A percentile compares a stretch with the other conserved stretches of the same genome.
Conservation (phyloP, 2,888 invertebrate species). For the Monochamus alternatus region DNA sequence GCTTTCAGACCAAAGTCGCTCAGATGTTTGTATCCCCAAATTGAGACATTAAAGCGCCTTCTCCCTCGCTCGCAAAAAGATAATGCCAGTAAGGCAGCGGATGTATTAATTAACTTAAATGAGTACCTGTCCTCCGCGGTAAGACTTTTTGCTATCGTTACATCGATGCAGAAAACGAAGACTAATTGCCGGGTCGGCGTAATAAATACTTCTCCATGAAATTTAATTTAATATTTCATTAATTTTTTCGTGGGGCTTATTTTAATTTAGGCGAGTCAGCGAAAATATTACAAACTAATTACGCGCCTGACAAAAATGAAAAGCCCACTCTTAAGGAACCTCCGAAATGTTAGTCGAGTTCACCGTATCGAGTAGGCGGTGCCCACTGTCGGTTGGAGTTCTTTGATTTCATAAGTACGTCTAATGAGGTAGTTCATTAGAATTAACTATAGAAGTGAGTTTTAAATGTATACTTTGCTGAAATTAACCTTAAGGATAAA, state of each 20-base stretch:
- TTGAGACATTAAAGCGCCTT: slow-evolving; percentile 7
- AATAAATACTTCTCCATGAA: slow-evolving; percentile 24
- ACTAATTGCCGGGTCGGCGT: slow-evolving; percentile 21
- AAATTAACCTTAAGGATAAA: no score
- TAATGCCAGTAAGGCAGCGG: slow-evolving; percentile 5
- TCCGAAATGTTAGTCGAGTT: background rate
- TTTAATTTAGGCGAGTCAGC: slow-evolving; percentile 33
- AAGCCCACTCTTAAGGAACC: slow-evolving; percentile 17
- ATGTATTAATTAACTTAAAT: slow-evolving; percentile 20
- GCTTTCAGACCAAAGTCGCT: background rate
- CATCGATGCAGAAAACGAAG: slow-evolving; percentile 30
- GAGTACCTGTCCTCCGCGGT: slow-evolving; percentile 6
- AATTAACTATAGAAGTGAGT: background rate
- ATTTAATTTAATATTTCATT: slow-evolving; percentile 35
- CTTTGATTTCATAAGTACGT: background rate
- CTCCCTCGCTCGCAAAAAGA: background rate
- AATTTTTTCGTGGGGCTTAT: slow-evolving; percentile 19
- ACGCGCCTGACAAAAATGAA: slow-evolving; percentile 30
- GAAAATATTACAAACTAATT: slow-evolving; percentile 23
- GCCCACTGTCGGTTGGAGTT: background rate
- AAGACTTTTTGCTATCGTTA: slow-evolving; percentile 9
- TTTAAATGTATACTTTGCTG: no score
- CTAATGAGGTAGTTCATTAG: background rate
- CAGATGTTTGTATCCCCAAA: background rate
- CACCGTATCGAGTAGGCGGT: slow-evolving; percentile 12